Percentiles rank a stretch among this genome's conserved stretches.
Evolutionary conservation across 2,888 invertebrate species (phyloP).

Genomic region (Anthophora plumipes): DNA sequence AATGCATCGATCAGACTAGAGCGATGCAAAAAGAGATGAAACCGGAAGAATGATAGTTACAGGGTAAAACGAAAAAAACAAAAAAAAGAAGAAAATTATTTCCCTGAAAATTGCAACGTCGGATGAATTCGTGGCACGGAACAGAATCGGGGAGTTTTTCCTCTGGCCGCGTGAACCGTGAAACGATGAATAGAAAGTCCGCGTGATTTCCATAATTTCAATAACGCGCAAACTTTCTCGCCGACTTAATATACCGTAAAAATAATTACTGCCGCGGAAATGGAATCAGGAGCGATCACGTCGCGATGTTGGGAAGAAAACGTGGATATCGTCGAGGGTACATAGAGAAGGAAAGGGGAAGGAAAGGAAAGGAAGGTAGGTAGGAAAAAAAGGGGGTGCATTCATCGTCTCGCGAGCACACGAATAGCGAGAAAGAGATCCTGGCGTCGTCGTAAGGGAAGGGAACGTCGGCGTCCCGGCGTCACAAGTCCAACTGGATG

Average conservation of each 20-base stretch:
- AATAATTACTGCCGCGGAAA: conserved; percentile 54
- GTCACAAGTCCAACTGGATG: conserved; percentile 49
- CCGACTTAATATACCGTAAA: conserved; percentile 48
- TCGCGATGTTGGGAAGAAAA: conserved; percentile 32
- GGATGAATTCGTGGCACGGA: conserved; percentile 18
- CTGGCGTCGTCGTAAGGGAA: conserved; percentile 51
- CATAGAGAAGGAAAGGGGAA: no score
- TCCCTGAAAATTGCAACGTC: neutral
- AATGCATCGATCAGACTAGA: no score
- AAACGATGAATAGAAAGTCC: conserved; percentile 24
- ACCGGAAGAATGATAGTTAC: no score
- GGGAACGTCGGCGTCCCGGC: conserved; percentile 28
- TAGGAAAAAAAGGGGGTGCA: conserved; percentile 28
- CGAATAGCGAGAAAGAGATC: conserved; percentile 62
- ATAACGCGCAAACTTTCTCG: conserved; percentile 47
- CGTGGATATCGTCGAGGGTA: conserved; percentile 56
- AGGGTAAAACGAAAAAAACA: no score
- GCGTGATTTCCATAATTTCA: conserved; percentile 46
- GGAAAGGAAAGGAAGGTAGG: no score
- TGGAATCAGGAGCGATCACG: conserved; percentile 36
- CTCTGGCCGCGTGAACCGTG: conserved; percentile 14
- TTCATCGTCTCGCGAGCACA: conserved; percentile 30
- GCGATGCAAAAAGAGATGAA: no score
- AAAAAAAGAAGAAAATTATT: no score
- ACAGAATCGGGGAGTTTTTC: neutral